Base-by-base conservation (phyloP, 1,140 invertebrate species). In the Vanessa atalanta region DNA sequence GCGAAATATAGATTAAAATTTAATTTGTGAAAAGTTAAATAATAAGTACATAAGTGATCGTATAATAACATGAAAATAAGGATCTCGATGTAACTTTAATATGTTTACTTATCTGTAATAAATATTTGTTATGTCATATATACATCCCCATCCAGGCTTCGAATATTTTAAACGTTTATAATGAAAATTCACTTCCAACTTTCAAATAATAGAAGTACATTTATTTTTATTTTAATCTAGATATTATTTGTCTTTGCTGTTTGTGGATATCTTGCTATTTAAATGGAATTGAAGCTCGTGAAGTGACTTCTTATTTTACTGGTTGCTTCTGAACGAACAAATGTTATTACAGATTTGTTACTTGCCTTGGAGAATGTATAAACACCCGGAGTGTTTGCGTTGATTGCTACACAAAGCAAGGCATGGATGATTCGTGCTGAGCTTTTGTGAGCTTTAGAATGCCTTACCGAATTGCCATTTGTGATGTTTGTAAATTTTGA, bases 381-480 rank as follows among this genome's bases (percentile, higher is more conserved):
- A 76, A 50, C 65, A 81, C 61, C 47, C 48, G 67, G 26, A 23
- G n/a, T 66, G 53, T 72, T 69, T 48, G 47, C 15, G 13, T 57
- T 57, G 66, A 69, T 13, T 57, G 53, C 16, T 57, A 23, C 16
- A 11, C 55, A 48, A 50, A 50, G 55, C 14, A 47, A 70, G 20
- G 68, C 57, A 65, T 20, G 43, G 16, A 48, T 9, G 50, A 15
- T 60, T 47, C 68, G 15, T 65, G 63, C 63, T 65, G 23, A 7
- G 66, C 23, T n/a, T 67, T 43, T 13, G 66, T 72, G 63, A 65
- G 12, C 47, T 48, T 53, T 73, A 70, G 63, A 73, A 75, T 85
- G 89, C 84, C 86, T 90, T 88, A 86, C 83, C 73, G 64, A 85
- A 83, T 86, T 90, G 88, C 87, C 84, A 88, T 85, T 85, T 90